Base-by-base conservation (phyloP, 1,140 invertebrate genomes). In the Pantala flavescens region DNA sequence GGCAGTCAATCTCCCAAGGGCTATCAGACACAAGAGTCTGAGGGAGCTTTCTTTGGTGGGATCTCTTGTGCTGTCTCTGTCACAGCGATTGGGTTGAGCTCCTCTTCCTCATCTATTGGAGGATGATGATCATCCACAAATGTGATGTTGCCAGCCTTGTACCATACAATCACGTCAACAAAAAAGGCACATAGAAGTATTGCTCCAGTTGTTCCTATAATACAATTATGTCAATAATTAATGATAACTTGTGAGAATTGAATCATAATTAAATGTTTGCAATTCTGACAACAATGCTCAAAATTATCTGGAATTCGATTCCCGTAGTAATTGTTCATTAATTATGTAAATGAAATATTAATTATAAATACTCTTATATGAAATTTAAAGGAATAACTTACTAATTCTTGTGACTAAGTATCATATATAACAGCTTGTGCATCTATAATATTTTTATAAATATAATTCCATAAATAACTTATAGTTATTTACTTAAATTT, bases 131-230 rank as follows among this genome's bases (percentile, higher is more conserved):
- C 88, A 74, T 90, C 88, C 0, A 85, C 85, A 77, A 91, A 90
- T 78, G 85, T 88, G 77, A 94, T 94, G 75, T 88, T 89, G 42
- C 89, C 88, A 19, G 93, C 91, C 81, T 92, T 91, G 79, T 90
- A 90, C 90, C 90, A 94, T 7, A 95, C 92, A 23, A 93, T 84
- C 73, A 93, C 79, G 81, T 95, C 93, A 79, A 94, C 90, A 74
- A 93, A 82, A 80, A 94, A 94, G 42, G 92, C 93, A 70, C 92
- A 81, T 76, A 92, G 84, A 86, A 94, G 89, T n/a, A 95, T 88
- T 55, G 87, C 87, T 70, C 90, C 90, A 0, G 93, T 94, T 42
- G 92, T 90, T 77, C 92, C 92, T 94, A 81, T 19, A 79, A 79
- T 63, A 63, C 16, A 9, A 16, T 11, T 16, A 49, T 49, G 43